A percentile compares a stretch with the other conserved stretches of the same genome.
Conservation (phyloP, 2,888 invertebrate species). For the Campaea margaritaria region DNA sequence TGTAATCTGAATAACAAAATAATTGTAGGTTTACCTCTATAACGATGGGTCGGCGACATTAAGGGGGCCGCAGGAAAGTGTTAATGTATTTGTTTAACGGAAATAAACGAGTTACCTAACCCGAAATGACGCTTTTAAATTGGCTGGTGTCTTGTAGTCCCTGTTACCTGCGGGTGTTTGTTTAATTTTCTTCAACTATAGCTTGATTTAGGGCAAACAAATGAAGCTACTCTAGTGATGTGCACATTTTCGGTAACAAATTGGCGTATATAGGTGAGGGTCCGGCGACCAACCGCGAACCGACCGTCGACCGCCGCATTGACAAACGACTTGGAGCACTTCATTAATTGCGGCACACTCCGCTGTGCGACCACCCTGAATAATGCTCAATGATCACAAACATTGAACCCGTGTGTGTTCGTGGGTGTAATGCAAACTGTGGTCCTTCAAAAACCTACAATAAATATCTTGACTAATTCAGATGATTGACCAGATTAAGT, state of each 20-base stretch:
- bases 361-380: slow-evolving; percentile 76
- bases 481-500: no score
- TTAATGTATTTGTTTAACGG: slow-evolving; percentile 39
- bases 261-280: slow-evolving; percentile 60
- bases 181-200: slow-evolving; percentile 1
- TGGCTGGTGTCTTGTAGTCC: slow-evolving; percentile 32
- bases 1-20: slow-evolving; percentile 57
- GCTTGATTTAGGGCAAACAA: slow-evolving; percentile 16
- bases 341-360: slow-evolving; percentile 80
- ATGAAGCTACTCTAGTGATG: slow-evolving; percentile 49
- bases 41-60: slow-evolving; percentile 43
- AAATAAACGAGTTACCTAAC: slow-evolving; percentile 35
- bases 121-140: slow-evolving; percentile 36
- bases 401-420: slow-evolving; percentile 26
- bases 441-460: slow-evolving; percentile 42
- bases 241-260: slow-evolving; percentile 68
- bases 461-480: neutral
- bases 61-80: slow-evolving; percentile 40
- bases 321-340: slow-evolving; percentile 80
- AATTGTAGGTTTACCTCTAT: slow-evolving; percentile 48
- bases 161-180: slow-evolving; percentile 14
- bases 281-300: slow-evolving; percentile 58
- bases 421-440: neutral
- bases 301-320: slow-evolving; percentile 63
- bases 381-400: slow-evolving; percentile 69